Percentiles rank a stretch among this genome's conserved stretches.
Evolutionary conservation across 2,888 invertebrate species (phyloP).

Genomic region (Nemoura dubitans): DNA sequence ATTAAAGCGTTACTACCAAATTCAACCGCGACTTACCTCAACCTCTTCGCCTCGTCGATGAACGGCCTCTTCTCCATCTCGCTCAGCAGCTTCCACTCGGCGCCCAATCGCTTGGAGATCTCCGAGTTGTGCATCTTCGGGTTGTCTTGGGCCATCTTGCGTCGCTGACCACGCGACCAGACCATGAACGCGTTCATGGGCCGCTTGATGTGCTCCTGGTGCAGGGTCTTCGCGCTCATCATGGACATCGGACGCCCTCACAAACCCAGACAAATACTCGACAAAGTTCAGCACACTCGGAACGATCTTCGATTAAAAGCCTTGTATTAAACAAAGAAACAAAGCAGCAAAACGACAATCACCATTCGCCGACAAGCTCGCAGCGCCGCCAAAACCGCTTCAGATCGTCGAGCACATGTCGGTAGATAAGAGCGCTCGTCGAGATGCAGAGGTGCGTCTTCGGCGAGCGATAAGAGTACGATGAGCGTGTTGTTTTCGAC

Average conservation of each 20-base stretch:
- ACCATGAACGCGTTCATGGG: conserved; percentile 98
- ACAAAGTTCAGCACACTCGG: no score
- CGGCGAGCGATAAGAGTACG: neutral
- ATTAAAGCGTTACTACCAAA: neutral
- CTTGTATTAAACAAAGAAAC: no score
- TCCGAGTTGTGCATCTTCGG: conserved; percentile 95
- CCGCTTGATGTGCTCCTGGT: conserved; percentile 85
- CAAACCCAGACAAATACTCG: neutral
- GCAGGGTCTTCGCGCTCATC: conserved; percentile 53
- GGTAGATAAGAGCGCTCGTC: neutral
- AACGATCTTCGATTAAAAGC: no score
- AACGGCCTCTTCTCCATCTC: conserved; percentile 89
- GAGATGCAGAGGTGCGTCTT: neutral
- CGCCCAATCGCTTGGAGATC: conserved; percentile 85
- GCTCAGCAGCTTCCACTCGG: conserved; percentile 88
- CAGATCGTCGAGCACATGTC: neutral
- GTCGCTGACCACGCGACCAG: conserved; percentile 87
- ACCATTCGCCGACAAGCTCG: no score
- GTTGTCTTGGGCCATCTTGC: conserved; percentile 94
- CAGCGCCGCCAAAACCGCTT: neutral
- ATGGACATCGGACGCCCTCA: neutral
- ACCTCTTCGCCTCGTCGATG: conserved; percentile 89
- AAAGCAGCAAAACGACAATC: no score
- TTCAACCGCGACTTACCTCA: conserved; percentile 69
- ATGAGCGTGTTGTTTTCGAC: neutral